phyloP scores from a whole-genome alignment of 1,140 invertebrate genomes.

The Aphidius ervi region DNA sequence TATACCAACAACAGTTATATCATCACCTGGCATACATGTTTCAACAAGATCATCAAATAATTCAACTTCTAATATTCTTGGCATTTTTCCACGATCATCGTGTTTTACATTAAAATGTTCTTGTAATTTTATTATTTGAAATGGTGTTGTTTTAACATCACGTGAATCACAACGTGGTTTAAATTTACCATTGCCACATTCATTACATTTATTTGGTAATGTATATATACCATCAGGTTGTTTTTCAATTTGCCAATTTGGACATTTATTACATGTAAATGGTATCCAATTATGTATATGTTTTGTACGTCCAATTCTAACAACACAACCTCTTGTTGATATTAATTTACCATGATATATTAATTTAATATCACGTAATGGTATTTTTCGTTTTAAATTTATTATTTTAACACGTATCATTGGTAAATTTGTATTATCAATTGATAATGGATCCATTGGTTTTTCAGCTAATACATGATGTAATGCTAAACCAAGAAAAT shows the following conservation, averaged over 20 bases:
- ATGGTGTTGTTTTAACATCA: constrained; percentile 70
- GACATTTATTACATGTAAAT: constrained; percentile 62
- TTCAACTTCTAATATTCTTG: constrained; percentile 84
- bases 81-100: constrained; percentile 72
- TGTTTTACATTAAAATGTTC: constrained; percentile 64
- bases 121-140: constrained; percentile 76
- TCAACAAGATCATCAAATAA: constrained; percentile 83
- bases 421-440: constrained; percentile 43
- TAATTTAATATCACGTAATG: constrained; percentile 68
- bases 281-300: constrained; percentile 72
- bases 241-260: constrained; percentile 33
- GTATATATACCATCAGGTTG: constrained; percentile 43
- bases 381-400: constrained; percentile 65
- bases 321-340: constrained; percentile 79
- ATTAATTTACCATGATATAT: constrained; percentile 70
- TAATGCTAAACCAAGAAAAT: constrained; percentile 67
- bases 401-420: constrained; percentile 62
- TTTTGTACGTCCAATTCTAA: constrained; percentile 73
- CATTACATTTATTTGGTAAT: constrained; percentile 56
- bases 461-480: constrained; percentile 58
- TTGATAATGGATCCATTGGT: constrained; percentile 40
- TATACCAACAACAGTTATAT: constrained; percentile 81
- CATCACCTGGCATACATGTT: constrained; percentile 81
- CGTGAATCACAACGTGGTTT: constrained; percentile 63
- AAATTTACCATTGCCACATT: constrained; percentile 68